phyloP scores from a whole-genome alignment of 2,113 vertebrate species.

The Todiramphus saurophagus region DNA sequence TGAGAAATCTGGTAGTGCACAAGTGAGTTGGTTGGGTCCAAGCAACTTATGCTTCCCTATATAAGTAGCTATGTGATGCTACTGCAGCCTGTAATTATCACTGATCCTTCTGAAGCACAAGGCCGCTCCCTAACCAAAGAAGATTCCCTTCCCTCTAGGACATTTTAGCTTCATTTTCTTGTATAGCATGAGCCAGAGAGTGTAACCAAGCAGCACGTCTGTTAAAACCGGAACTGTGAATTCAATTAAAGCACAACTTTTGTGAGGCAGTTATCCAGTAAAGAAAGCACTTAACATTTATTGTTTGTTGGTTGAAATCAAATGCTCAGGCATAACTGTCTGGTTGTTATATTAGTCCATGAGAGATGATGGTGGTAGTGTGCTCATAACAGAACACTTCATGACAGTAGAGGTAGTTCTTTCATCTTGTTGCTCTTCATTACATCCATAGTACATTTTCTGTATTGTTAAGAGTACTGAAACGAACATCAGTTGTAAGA shows the following conservation, averaged over 20 bases:
- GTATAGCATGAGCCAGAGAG: background rate
- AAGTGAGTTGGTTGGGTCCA: background rate
- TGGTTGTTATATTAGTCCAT: background rate
- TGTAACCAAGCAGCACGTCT: background rate
- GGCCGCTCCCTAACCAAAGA: background rate
- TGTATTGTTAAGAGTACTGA: background rate
- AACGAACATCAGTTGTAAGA: background rate
- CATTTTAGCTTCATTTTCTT: background rate
- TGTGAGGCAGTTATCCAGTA: background rate
- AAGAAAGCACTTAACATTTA: background rate
- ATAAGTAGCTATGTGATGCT: background rate
- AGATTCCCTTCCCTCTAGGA: background rate
- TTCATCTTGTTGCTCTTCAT: background rate
- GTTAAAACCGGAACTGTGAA: background rate
- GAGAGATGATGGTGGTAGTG: background rate
- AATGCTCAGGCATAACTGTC: background rate
- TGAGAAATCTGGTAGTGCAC: background rate
- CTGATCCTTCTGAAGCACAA: background rate
- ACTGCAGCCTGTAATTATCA: background rate
- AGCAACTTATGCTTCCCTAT: background rate
- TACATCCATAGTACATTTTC: background rate
- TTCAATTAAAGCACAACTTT: background rate
- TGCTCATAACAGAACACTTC: background rate
- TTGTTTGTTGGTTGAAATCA: conserved; percentile 27
- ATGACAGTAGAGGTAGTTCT: background rate